Base-by-base conservation (phyloP, 2,888 invertebrate genomes). In the Drosophila neotestacea region DNA sequence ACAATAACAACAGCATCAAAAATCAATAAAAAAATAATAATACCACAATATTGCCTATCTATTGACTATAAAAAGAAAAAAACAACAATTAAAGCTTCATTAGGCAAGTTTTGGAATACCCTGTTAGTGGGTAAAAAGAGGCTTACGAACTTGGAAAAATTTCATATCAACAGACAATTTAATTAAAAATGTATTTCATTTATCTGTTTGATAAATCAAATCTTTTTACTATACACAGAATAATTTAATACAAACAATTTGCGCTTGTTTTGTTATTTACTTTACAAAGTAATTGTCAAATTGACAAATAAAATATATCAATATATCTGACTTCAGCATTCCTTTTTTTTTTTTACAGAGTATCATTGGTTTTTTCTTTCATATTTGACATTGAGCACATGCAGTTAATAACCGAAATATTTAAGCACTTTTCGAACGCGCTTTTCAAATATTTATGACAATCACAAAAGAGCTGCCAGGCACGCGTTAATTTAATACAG, bases 41-140 rank as follows among this genome's bases (percentile, higher is more conserved):
- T 52, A 46, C 38, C 44, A 47, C 50, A 62, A 71, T 54, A 47
- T 47, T 56, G 46, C 30, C 59, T 28, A 71, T 76, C 41, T 44
- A 44, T 36, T 34, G 55, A 28, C 34, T 13, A 56, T 44, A 44
- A 44, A 56, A 44, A 54, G 11, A 28, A 60, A n/a, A 55, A 74
- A 61, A 64, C 63, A 48, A 55, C 75, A 74, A 83, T 81, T 81
- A 76, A 83, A 78, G 70, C 72, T 64, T 74, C 71, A 79, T 84
- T 79, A 83, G 66, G 60, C 69, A 47, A 71, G 56, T 51, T 55
- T 46, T 34, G 4, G 5, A 4, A 47, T 62, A 62, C 62, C 47
- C 47, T 62, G 22, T 39, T 47, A 10, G 11, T 44, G 10, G 2
- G 1, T 16, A 0, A 32, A 41, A 13, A 5, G 55, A n/a, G 30